Conservation (phyloP, 2,113 vertebrate genomes). For the Gobiocypris rarus region DNA sequence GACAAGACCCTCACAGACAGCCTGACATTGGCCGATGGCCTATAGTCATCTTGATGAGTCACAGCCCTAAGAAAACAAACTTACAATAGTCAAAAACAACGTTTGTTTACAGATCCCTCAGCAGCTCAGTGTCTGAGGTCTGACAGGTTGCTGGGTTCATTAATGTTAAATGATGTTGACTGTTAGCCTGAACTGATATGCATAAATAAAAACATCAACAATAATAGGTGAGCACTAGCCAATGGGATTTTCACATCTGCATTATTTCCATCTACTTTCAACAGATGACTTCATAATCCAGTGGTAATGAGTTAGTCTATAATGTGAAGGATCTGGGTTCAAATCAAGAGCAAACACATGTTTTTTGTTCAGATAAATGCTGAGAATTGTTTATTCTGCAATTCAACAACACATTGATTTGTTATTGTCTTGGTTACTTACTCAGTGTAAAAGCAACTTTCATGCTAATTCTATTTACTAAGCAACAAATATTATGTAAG, state of each 20-base stretch:
- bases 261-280: background rate
- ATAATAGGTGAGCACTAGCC: background rate
- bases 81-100: background rate
- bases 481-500: background rate
- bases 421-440: background rate
- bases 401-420: background rate
- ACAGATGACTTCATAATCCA: background rate
- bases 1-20: no score
- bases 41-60: no score
- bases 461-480: background rate
- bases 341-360: no score
- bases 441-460: no score
- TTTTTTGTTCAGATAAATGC: no score
- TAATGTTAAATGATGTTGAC: background rate
- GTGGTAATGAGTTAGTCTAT: background rate
- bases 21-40: no score
- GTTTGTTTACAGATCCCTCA: background rate
- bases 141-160: background rate
- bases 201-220: background rate
- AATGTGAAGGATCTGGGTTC: background rate
- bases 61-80: background rate
- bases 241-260: background rate
- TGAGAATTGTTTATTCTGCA: background rate
- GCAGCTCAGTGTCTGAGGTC: background rate
- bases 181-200: background rate